These are phyloP conservation scores for Choristoneura rosaceana DNA, from an alignment of 2,888 invertebrate genomes.

Conservation along the genomic window DNA sequence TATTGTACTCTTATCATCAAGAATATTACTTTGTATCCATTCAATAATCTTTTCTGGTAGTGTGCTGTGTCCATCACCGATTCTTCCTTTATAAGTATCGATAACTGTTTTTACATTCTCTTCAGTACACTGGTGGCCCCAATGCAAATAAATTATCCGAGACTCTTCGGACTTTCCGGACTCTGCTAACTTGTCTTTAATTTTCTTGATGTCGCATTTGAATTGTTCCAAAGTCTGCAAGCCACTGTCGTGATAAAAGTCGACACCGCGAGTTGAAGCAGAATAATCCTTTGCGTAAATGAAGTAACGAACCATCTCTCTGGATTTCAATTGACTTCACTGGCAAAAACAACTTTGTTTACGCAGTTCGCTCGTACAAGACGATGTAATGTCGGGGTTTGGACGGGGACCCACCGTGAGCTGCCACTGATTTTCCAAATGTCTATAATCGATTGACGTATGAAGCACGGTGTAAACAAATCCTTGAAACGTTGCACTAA, in stretches of 20 bases:
- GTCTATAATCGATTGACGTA: no score
- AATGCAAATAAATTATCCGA: conserved; percentile 54
- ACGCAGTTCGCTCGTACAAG: no score
- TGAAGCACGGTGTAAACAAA: no score
- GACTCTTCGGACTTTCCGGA: conserved; percentile 43
- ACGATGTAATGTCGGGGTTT: no score
- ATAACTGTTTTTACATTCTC: conserved; percentile 48
- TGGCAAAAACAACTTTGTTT: neutral
- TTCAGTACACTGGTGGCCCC: conserved; percentile 50
- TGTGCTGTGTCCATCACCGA: conserved; percentile 39
- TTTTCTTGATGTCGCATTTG: conserved; percentile 48
- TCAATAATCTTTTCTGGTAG: conserved; percentile 45
- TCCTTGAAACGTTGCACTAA: no score
- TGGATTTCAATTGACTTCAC: neutral
- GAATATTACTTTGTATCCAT: conserved; percentile 44
- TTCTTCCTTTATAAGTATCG: conserved; percentile 28
- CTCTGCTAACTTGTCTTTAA: neutral
- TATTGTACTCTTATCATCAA: conserved; percentile 45
- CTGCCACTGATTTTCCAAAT: no score
- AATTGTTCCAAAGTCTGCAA: conserved; percentile 50
- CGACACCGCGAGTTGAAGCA: conserved; percentile 43
- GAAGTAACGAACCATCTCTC: conserved; percentile 26
- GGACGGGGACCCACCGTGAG: no score
- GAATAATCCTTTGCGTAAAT: conserved; percentile 35
- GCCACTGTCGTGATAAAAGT: conserved; percentile 49